phyloP scores from a whole-genome alignment of 2,888 invertebrate species.

The Dolichomitus sp. region DNA sequence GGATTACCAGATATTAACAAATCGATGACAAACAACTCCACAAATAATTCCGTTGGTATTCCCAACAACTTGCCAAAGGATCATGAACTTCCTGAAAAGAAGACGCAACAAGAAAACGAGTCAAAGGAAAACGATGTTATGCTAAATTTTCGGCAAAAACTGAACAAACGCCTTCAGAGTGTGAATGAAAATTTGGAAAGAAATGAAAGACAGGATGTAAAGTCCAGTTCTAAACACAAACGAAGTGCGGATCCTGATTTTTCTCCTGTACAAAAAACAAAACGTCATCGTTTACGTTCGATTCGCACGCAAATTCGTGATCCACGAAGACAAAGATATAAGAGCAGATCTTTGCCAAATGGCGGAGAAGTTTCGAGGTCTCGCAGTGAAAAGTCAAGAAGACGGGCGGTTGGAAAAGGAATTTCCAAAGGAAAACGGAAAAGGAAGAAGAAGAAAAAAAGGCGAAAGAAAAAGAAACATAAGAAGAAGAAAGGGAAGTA shows the following conservation, averaged over 20 bases:
- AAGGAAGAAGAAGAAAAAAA: constrained; percentile 51
- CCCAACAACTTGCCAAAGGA: background rate
- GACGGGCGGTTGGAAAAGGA: background rate
- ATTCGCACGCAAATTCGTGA: constrained; percentile 9
- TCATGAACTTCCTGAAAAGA: background rate
- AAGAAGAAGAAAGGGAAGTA: constrained; percentile 40
- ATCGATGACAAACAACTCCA: background rate
- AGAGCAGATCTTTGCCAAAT: constrained; percentile 17
- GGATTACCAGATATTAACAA: background rate
- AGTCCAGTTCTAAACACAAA: constrained; percentile 3
- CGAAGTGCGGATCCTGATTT: constrained; percentile 22
- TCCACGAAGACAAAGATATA: constrained; percentile 25
- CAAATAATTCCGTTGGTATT: background rate
- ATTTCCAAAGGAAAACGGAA: constrained; percentile 51
- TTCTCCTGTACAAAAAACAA: constrained; percentile 9
- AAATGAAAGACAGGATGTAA: background rate
- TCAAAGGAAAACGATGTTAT: background rate
- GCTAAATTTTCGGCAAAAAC: constrained; percentile 24
- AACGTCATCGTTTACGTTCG: constrained; percentile 35
- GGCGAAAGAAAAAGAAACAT: constrained; percentile 41
- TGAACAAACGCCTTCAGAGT: constrained; percentile 8
- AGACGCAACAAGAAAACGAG: background rate
- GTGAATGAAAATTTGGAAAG: background rate
- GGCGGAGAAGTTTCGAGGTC: constrained; percentile 9
- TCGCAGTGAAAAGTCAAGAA: constrained; percentile 7